A percentile compares a stretch with the other conserved stretches of the same genome.
These are phyloP conservation scores for Lepilemur ruficaudatus DNA, from an alignment of 2,797 vertebrate genomes.

Conservation along the genomic window DNA sequence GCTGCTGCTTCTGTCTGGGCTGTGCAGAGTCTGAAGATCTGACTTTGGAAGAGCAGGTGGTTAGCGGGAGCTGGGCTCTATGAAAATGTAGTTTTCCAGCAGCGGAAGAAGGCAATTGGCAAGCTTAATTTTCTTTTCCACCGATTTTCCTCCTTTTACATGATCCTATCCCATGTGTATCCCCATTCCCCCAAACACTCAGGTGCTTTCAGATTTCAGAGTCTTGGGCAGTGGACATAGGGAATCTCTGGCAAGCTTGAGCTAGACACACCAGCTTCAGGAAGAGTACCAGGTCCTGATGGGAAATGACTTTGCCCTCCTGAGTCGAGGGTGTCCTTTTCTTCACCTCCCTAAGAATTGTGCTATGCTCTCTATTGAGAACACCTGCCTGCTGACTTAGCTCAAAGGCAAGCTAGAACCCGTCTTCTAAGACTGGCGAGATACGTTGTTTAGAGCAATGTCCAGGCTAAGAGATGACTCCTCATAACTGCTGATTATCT, in stretches of 20 bases:
- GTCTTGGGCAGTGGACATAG: constrained; percentile 60
- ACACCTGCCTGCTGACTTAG: constrained; percentile 50
- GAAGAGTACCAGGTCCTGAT: constrained; percentile 11
- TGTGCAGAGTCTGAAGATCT: neutral
- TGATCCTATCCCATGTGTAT: neutral
- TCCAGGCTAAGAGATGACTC: constrained; percentile 50
- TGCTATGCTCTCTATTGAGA: constrained; percentile 45
- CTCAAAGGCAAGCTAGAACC: constrained; percentile 54
- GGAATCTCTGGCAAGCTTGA: constrained; percentile 49
- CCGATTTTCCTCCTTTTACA: constrained; percentile 20
- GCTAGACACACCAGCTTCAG: constrained; percentile 52
- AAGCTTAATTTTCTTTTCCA: constrained; percentile 61
- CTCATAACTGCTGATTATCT: constrained; percentile 72
- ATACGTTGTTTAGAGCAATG: constrained; percentile 40
- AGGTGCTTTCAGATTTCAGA: constrained; percentile 78
- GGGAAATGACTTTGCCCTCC: neutral
- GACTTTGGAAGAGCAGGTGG: neutral
- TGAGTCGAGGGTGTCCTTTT: neutral
- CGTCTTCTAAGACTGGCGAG: constrained; percentile 52
- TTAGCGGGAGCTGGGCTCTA: constrained; percentile 1
- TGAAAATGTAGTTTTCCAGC: constrained; percentile 30
- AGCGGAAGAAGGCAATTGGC: constrained; percentile 55
- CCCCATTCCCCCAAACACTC: constrained; percentile 53
- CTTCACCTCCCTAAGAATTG: constrained; percentile 43
- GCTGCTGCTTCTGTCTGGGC: neutral